A percentile compares a stretch with the other conserved stretches of the same genome.
Conservation (phyloP, 2,888 invertebrate genomes). For the Diaprepes abbreviatus region DNA sequence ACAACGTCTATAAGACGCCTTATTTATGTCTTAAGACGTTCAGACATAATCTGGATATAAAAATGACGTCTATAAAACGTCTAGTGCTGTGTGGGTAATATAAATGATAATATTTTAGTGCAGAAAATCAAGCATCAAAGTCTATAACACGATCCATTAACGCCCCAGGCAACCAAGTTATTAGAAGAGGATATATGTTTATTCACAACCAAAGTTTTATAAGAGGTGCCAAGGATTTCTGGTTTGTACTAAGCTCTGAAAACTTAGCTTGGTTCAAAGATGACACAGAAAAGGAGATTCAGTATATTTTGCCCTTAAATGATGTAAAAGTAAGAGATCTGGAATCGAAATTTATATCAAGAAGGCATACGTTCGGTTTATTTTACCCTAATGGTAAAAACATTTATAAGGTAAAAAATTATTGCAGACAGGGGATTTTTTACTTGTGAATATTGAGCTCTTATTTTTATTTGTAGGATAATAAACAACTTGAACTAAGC, state of each 20-base stretch:
- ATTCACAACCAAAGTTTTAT: conserved; percentile 99
- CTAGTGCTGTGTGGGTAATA: too few relatives aligned
- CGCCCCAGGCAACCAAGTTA: conserved; percentile 95
- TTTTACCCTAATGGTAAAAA: conserved; percentile 98
- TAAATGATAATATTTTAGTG: conserved; percentile 82
- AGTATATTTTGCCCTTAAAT: conserved; percentile 98
- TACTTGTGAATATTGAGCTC: too few relatives aligned
- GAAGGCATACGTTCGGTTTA: conserved; percentile 96
- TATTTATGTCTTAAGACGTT: too few relatives aligned
- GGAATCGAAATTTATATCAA: conserved; percentile 98
- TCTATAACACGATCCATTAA: conserved; percentile 86
- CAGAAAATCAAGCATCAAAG: conserved; percentile 95
- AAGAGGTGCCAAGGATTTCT: conserved; percentile 99
- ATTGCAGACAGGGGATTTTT: too few relatives aligned
- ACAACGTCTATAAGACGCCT: too few relatives aligned
- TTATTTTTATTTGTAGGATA: conserved; percentile 77
- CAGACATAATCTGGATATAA: too few relatives aligned
- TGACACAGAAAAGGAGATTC: conserved; percentile 99
- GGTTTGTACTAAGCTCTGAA: conserved; percentile 96
- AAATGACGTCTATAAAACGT: too few relatives aligned
- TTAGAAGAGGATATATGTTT: conserved; percentile 98
- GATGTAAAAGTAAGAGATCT: conserved; percentile 96
- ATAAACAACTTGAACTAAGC: conserved; percentile 97
- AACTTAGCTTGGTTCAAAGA: conserved; percentile 91
- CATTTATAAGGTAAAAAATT: conserved; percentile 82